Evolutionary conservation across 2,888 invertebrate genomes (phyloP).

Genomic region (Mimachlamys varia): DNA sequence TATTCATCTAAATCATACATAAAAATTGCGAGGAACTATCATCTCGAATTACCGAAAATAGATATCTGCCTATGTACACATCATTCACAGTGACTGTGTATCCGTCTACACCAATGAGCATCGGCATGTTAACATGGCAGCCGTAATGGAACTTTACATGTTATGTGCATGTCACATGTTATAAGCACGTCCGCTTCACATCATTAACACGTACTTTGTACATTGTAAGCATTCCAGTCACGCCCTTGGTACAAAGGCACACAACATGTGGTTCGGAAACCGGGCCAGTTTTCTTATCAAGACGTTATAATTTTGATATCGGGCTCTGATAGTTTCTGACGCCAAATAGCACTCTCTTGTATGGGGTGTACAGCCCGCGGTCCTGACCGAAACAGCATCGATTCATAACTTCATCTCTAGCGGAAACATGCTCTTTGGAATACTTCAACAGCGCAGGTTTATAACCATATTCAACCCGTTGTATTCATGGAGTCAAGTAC

Average conservation of each 20-base stretch:
- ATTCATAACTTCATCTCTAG: too few species aligned
- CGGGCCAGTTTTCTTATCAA: neutral
- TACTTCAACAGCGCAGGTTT: neutral
- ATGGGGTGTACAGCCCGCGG: neutral
- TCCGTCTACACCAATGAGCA: too few species aligned
- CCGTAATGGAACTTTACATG: too few species aligned
- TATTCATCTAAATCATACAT: too few species aligned
- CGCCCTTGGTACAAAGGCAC: neutral
- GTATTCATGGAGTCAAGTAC: too few species aligned
- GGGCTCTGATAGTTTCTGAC: neutral
- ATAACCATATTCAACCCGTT: too few species aligned
- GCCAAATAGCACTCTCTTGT: neutral
- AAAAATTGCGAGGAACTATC: too few species aligned
- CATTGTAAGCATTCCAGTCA: neutral
- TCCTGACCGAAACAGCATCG: neutral
- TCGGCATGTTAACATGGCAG: too few species aligned
- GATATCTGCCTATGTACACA: too few species aligned
- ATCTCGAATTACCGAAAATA: too few species aligned
- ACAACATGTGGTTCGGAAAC: neutral
- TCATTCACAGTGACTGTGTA: too few species aligned
- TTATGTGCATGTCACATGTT: neutral
- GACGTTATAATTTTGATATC: neutral
- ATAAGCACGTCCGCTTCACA: neutral
- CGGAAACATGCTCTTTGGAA: too few species aligned
- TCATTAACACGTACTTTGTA: neutral